Evolutionary conservation across 1,140 invertebrate species (phyloP).

Genomic region (Pseudomyrmex flavicornis): DNA sequence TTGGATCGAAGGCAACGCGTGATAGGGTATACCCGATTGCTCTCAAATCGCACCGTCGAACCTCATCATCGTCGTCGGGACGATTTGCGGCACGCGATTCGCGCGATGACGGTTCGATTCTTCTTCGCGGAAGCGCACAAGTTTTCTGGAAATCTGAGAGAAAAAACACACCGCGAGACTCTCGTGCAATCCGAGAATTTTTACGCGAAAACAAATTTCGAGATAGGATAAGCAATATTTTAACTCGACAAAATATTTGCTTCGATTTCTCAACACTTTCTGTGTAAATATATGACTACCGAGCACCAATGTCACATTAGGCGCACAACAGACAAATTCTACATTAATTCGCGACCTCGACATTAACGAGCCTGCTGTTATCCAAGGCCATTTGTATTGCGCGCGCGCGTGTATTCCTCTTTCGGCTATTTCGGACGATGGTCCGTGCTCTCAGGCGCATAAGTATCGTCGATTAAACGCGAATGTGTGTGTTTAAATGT

Average conservation of each 20-base stretch:
- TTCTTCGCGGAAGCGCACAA: neutral
- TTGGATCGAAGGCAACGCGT: constrained; percentile 59
- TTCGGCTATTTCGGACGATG: constrained; percentile 46
- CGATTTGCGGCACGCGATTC: constrained; percentile 40
- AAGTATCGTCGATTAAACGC: constrained; percentile 51
- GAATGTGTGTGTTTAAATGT: constrained; percentile 26
- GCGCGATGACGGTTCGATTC: constrained; percentile 2
- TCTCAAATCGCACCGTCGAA: constrained; percentile 42
- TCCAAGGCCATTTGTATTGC: constrained; percentile 24
- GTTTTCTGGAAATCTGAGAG: no score
- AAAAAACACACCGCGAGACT: no score
- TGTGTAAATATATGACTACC: neutral
- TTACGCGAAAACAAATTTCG: constrained; percentile 8
- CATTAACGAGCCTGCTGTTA: constrained; percentile 1
- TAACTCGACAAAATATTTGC: no score
- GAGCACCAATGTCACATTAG: constrained; percentile 1
- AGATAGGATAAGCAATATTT: neutral
- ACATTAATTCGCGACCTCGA: constrained; percentile 45
- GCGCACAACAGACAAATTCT: constrained; percentile 17
- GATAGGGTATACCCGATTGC: constrained; percentile 53
- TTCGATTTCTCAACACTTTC: neutral
- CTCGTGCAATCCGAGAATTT: neutral
- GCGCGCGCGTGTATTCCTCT: neutral
- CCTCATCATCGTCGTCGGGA: constrained; percentile 1
- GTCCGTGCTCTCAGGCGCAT: constrained; percentile 32